Evolutionary conservation across 1,140 invertebrate species (phyloP).

Genomic region (Anthonomus grandis): DNA sequence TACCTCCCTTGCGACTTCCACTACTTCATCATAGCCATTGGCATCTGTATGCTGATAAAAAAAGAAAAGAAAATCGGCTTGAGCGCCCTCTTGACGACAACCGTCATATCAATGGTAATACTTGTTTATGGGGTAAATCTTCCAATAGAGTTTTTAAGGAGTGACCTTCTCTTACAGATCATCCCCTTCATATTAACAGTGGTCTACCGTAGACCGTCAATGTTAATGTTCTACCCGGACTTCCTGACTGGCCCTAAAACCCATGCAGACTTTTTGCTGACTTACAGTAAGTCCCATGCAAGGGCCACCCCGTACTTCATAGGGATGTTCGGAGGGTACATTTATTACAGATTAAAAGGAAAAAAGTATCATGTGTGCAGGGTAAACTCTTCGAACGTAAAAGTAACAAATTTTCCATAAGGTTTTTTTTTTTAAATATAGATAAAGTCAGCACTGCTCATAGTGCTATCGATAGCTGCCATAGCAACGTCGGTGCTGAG

Average conservation of each 20-base stretch:
- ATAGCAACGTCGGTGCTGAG: slow-evolving; percentile 47
- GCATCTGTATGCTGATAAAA: slow-evolving; percentile 56
- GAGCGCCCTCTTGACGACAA: slow-evolving; percentile 23
- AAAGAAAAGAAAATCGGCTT: slow-evolving; percentile 41
- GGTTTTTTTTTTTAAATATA: slow-evolving; percentile 13
- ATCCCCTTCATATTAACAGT: slow-evolving; percentile 53
- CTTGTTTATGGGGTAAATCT: neutral
- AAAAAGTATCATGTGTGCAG: slow-evolving; percentile 41
- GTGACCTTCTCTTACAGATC: slow-evolving; percentile 19
- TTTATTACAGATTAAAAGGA: slow-evolving; percentile 47
- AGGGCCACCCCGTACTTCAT: slow-evolving; percentile 54
- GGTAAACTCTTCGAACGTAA: too few species aligned
- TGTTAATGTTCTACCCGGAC: slow-evolving; percentile 53
- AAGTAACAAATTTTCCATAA: neutral
- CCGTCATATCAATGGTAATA: slow-evolving; percentile 29
- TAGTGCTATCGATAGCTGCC: slow-evolving; percentile 40
- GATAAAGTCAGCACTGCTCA: slow-evolving; percentile 45
- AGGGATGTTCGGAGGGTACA: slow-evolving; percentile 53
- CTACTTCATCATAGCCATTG: slow-evolving; percentile 62
- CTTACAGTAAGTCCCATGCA: slow-evolving; percentile 56
- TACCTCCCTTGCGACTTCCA: slow-evolving; percentile 77
- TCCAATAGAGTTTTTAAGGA: neutral
- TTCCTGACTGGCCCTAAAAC: slow-evolving; percentile 52
- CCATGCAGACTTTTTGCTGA: slow-evolving; percentile 50
- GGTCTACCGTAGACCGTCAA: slow-evolving; percentile 48